Conservation (phyloP, 2,113 vertebrate species). For the Noturus placidus region DNA sequence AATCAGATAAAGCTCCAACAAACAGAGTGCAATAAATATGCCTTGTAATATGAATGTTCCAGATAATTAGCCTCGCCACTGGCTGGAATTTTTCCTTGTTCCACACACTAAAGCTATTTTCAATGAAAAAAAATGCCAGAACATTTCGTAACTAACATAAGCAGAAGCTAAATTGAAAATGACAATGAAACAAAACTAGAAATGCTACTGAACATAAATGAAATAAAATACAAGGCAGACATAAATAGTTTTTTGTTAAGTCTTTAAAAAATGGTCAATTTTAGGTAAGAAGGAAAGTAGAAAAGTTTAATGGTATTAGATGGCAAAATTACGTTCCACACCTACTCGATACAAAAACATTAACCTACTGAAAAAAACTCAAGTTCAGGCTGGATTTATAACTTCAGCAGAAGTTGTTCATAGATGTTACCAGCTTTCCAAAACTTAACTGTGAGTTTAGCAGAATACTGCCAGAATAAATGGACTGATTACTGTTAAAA, state of each 20-base stretch:
- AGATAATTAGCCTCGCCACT: background rate
- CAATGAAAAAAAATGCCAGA: background rate
- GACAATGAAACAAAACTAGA: background rate
- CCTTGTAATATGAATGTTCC: background rate
- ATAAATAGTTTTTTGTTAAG: background rate
- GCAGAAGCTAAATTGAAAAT: background rate
- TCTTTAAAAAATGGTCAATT: background rate
- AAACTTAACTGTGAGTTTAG: background rate
- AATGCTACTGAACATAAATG: background rate
- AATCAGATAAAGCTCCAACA: background rate
- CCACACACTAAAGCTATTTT: background rate
- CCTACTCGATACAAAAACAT: background rate
- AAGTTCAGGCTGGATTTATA: background rate
- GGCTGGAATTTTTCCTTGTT: too few species aligned
- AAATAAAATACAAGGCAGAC: background rate
- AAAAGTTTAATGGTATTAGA: background rate
- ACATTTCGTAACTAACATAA: background rate
- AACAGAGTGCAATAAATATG: background rate
- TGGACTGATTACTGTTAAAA: background rate
- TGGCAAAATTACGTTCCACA: background rate
- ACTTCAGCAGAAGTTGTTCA: background rate
- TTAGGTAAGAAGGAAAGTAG: background rate
- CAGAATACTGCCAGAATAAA: background rate
- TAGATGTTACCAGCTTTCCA: background rate
- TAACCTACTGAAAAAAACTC: background rate